Evolutionary conservation across 2,888 invertebrate species (phyloP).

Genomic region (Phortica magna): DNA sequence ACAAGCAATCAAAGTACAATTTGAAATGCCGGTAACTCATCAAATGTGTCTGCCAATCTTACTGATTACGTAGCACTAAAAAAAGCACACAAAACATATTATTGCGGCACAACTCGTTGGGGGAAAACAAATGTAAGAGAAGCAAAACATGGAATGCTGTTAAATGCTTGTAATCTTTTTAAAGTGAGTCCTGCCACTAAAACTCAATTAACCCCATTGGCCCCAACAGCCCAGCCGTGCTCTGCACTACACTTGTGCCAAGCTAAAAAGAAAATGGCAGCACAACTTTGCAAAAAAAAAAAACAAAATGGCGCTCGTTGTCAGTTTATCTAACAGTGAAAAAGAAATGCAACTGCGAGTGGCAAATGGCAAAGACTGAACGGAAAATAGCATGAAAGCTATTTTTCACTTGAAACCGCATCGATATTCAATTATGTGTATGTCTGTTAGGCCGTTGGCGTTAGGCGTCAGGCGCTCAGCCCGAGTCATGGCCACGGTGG

Average conservation of each 20-base stretch:
- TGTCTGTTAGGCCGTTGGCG: conserved; percentile 7
- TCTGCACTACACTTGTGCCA: not conserved
- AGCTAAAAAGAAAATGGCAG: conserved; percentile 28
- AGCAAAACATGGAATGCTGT: conserved; percentile 29
- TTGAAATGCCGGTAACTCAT: too few relatives aligned
- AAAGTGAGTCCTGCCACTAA: conserved; percentile 70
- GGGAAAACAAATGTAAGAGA: conserved; percentile 17
- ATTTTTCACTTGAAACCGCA: conserved; percentile 73
- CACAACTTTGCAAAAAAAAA: not conserved
- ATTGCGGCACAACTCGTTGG: not conserved
- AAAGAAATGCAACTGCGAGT: not conserved
- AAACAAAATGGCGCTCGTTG: not conserved
- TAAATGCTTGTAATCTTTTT: conserved; percentile 65
- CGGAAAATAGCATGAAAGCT: conserved; percentile 37
- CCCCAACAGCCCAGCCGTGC: conserved; percentile 50
- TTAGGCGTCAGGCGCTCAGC: conserved; percentile 26
- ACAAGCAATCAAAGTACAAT: too few relatives aligned
- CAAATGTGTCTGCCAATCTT: too few relatives aligned
- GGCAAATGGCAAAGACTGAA: conserved; percentile 7
- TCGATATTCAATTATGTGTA: conserved; percentile 70
- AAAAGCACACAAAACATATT: not conserved
- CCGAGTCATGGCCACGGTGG: conserved; percentile 35
- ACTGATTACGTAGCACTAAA: too few relatives aligned
- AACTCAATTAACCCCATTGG: conserved; percentile 74
- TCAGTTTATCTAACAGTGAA: not conserved